phyloP scores from a whole-genome alignment of 2,888 invertebrate species.

The Acleris literana region DNA sequence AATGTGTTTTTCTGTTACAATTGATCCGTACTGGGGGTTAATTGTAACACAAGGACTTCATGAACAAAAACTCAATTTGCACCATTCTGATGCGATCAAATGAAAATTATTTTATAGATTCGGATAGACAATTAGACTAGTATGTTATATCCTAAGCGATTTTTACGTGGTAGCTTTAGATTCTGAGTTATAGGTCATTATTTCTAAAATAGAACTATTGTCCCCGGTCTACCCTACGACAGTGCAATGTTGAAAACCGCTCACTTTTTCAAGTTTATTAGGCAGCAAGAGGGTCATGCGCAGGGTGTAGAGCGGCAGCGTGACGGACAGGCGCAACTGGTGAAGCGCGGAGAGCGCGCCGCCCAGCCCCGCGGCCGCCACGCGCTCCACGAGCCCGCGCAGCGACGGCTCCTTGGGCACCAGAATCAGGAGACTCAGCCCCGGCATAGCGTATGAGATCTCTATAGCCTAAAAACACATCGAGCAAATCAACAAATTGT shows the following conservation, averaged over 20 bases:
- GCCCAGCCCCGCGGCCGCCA: conserved; percentile 49
- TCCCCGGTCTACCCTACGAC: no score
- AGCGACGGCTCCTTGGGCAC: conserved; percentile 63
- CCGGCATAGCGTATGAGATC: conserved; percentile 67
- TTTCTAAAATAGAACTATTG: no score
- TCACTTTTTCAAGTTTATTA: conserved; percentile 68
- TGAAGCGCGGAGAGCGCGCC: conserved; percentile 53
- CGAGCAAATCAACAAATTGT: neutral
- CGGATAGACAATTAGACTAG: no score
- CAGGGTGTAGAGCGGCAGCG: conserved; percentile 71
- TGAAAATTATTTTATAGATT: no score
- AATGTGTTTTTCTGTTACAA: no score
- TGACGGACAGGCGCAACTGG: conserved; percentile 59
- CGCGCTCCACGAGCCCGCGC: conserved; percentile 48
- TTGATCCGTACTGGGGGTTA: no score
- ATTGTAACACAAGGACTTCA: no score
- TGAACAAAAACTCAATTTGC: no score
- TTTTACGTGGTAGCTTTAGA: no score
- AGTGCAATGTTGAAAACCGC: conserved; percentile 39
- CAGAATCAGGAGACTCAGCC: conserved; percentile 64
- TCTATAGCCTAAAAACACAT: conserved; percentile 65
- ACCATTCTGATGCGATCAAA: no score
- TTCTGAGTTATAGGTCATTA: no score
- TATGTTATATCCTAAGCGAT: no score
- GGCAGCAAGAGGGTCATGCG: conserved; percentile 75